These are phyloP conservation scores for Erebia aethiops DNA, from an alignment of 2,888 invertebrate species.

Conservation along the genomic window DNA sequence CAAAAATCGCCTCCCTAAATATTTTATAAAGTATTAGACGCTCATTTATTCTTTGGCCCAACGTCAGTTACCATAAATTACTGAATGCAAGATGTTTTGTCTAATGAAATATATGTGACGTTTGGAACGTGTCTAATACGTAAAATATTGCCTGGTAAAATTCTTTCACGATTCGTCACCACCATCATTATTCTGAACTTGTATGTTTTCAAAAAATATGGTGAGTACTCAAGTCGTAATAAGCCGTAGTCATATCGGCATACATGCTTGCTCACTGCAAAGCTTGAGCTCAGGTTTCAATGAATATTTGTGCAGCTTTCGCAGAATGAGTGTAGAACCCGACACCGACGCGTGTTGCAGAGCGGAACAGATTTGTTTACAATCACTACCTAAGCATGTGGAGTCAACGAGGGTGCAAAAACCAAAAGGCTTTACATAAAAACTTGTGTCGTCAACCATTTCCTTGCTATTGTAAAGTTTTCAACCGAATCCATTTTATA, in stretches of 20 bases:
- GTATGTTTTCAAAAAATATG: slow-evolving; percentile 13
- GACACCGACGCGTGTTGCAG: slow-evolving; percentile 29
- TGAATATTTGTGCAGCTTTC: slow-evolving; percentile 49
- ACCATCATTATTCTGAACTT: slow-evolving; percentile 5
- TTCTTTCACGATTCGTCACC: slow-evolving; percentile 4
- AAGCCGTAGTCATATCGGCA: slow-evolving; percentile 1
- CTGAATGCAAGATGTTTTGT: background rate
- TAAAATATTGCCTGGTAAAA: background rate
- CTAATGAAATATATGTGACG: background rate
- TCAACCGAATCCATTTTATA: background rate
- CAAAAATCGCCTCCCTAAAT: background rate
- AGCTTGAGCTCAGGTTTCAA: slow-evolving; percentile 45
- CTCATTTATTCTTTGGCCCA: background rate
- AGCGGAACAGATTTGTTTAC: slow-evolving; percentile 29
- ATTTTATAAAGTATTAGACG: no score
- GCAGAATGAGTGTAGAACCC: slow-evolving; percentile 30
- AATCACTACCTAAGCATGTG: slow-evolving; percentile 16
- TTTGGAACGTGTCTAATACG: background rate
- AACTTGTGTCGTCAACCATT: background rate
- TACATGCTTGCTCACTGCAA: slow-evolving; percentile 29
- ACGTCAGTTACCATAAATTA: background rate
- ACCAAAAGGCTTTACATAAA: background rate
- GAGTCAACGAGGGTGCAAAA: slow-evolving; percentile 8
- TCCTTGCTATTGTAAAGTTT: background rate
- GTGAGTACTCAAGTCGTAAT: background rate